Base-by-base conservation (phyloP, 2,797 vertebrate species). In the Helostoma temminkii region DNA sequence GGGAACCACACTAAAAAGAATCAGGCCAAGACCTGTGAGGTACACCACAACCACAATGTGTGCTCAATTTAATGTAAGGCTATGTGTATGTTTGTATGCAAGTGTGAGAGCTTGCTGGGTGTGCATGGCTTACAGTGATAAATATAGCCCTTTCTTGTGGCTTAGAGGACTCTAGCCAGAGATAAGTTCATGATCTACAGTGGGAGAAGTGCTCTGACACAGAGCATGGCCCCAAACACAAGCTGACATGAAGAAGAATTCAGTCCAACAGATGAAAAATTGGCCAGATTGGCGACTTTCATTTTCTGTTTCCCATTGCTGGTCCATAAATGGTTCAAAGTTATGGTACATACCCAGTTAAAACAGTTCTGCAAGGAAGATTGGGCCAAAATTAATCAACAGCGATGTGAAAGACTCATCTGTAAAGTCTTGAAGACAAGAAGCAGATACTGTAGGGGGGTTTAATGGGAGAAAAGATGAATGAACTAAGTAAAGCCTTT, bases 151-250 rank as follows among this genome's bases (percentile, higher is more conserved):
- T 42, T 34, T 64, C 68, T 78, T 86, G 78, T 78, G 79, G 88
- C 54, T 80, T 78, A 46, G 53, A 71, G 71, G 54, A 84, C 46
- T 77, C 64, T 60, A 72, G 39, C 43, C 50, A 79, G 57, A 66
- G 83, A 83, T 81, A 86, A 75, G 48, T 71, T 62, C 65, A 65
- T 78, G 82, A 88, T 88, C 24, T 30, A 71, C 82, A 85, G 76
- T 79, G 85, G 85, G 86, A 88, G 88, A 68, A 21, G 53, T 62
- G 66, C 14, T 66, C 41, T 50, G 62, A n/a, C 53, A 60, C 47
- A 60, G 42, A 81, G 53, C 54, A 30, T 16, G 43, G 54, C 30
- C 74, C 65, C 47, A 78, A 88, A 84, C 60, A 63, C 15, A 22
- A 82, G 48, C 59, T 59, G 69, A 78, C 66, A 76, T 46, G 53